These are phyloP conservation scores for Euschistus heros DNA, from an alignment of 1,140 invertebrate genomes.

Conservation along the genomic window DNA sequence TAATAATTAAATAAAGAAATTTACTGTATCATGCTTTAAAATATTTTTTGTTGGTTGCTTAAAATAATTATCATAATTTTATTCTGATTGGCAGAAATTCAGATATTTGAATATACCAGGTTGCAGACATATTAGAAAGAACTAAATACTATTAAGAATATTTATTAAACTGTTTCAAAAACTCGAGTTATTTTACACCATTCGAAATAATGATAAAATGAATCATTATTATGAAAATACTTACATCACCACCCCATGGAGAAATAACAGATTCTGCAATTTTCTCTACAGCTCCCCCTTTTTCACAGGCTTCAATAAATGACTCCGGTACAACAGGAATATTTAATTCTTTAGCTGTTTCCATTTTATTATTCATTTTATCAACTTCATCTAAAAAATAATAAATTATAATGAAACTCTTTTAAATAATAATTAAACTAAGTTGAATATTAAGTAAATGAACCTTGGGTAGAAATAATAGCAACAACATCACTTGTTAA, in stretches of 20 bases:
- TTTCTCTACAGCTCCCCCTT: slow-evolving; percentile 33
- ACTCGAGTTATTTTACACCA: too few relatives aligned
- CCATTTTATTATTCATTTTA: slow-evolving; percentile 53
- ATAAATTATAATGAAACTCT: not conserved
- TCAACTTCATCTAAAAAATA: slow-evolving; percentile 47
- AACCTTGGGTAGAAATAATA: slow-evolving; percentile 58
- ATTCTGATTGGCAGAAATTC: too few relatives aligned
- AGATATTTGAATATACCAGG: too few relatives aligned
- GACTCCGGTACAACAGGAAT: slow-evolving; percentile 69
- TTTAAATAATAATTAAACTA: not conserved
- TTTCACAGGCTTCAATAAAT: slow-evolving; percentile 53
- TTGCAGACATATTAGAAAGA: too few relatives aligned
- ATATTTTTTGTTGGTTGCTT: too few relatives aligned
- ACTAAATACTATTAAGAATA: too few relatives aligned
- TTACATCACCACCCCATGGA: slow-evolving; percentile 42
- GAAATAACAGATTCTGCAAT: slow-evolving; percentile 39
- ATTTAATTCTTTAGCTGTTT: slow-evolving; percentile 51
- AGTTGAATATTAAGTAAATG: not conserved
- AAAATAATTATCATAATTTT: too few relatives aligned
- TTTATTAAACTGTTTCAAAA: too few relatives aligned
- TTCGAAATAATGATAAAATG: not conserved
- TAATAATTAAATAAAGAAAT: too few relatives aligned
- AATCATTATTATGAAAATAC: slow-evolving; percentile 21
- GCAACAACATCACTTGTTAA: slow-evolving; percentile 56
- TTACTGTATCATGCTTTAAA: too few relatives aligned